Evolutionary conservation across 2,113 vertebrate species (phyloP), one percentile per base, ranked within the genome.

Genomic region (Dicentrarchus labrax): DNA sequence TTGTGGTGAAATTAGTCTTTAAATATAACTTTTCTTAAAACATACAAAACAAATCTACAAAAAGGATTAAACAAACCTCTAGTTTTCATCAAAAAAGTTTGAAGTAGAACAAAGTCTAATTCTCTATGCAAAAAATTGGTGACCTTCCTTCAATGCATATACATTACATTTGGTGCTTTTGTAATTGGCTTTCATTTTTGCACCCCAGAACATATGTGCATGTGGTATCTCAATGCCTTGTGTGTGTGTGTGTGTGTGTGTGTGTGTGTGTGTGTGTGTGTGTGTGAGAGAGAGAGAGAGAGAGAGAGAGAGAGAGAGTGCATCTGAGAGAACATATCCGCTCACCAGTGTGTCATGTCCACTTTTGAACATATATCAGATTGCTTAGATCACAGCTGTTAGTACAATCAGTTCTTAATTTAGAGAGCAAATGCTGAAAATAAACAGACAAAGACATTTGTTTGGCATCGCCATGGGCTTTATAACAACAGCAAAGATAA

Each of bases 371-470:
- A 80, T 86, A 80, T 86, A 71, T 91, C 50, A 2, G 60, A 76
- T 92, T 78, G 57, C 89, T 86, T 78, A 64, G 84, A 88, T 92
- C 82, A 88, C 86, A 92, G 90, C 91, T 92, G 89, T 87, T 89
- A 64, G 59, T 81, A 87, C 86, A 84, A 85, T 85, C 86, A 82
- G 70, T 24, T 89, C 92, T 77, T 78, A 86, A 91, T 85, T 90
- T 92, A 93, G 90, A 91, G 89, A 43, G 78, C 43, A 73, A 90
- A 76, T 2, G 24, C 61, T 60, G 56, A 81, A 94, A 91, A 91
- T 88, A 91, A 84, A 83, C 75, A 73, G 64, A 86, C 85, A 85
- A 69, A 87, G 86, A 77, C 81, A 61, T 78, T 80, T 84, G 78
- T 86, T 74, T 72, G 88, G 86, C 84, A 86, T 86, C 84, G 70